Conservation (phyloP, 2,888 invertebrate species). For the Hoplodrina ambigua region DNA sequence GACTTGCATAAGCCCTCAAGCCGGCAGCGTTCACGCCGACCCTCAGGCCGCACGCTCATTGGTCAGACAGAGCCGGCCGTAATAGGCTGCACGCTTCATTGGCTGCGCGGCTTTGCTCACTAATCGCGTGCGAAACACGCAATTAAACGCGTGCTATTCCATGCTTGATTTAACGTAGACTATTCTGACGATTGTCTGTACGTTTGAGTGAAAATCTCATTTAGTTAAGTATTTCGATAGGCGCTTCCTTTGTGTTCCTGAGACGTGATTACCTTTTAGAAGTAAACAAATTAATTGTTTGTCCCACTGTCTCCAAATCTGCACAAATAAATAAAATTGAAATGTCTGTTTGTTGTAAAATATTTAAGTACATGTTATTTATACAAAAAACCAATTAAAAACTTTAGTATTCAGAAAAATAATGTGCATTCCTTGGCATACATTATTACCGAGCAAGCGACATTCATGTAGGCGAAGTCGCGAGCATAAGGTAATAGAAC, state of each 20-base stretch:
- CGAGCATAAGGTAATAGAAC: no score
- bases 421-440: no score
- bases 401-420: no score
- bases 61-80: constrained; percentile 28
- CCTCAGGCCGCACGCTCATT: constrained; percentile 44
- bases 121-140: constrained; percentile 50
- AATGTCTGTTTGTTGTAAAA: no score
- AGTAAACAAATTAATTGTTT: background rate
- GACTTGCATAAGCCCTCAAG: constrained; percentile 25
- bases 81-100: constrained; percentile 47
- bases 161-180: constrained; percentile 43
- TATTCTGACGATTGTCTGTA: constrained; percentile 24
- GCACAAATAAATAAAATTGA: no score
- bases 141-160: constrained; percentile 43
- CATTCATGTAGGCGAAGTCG: no score
- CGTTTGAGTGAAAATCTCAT: constrained; percentile 6
- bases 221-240: constrained; percentile 3
- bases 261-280: background rate
- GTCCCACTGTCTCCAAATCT: no score
- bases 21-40: constrained; percentile 20
- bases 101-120: constrained; percentile 35
- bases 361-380: no score
- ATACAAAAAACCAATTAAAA: no score
- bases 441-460: no score
- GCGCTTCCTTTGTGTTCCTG: constrained; percentile 5